Evolutionary conservation across 1,140 invertebrate genomes (phyloP).

Genomic region (Anoplolepis gracilipes): DNA sequence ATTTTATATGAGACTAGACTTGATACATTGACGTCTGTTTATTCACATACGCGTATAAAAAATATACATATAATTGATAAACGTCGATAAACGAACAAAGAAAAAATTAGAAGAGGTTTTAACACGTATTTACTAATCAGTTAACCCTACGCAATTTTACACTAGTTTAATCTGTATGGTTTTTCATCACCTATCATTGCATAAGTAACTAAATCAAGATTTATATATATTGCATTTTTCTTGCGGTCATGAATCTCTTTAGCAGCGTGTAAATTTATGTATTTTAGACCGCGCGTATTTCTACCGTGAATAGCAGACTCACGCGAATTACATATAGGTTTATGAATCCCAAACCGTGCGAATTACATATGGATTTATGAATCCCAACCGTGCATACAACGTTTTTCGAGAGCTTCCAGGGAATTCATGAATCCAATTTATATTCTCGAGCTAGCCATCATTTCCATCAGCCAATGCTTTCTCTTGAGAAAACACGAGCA

Average conservation of each 20-base stretch:
- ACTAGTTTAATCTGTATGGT: neutral
- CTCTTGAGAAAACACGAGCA: constrained; percentile 60
- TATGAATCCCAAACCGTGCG: constrained; percentile 16
- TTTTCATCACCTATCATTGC: neutral
- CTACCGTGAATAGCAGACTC: neutral
- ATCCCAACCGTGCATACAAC: constrained; percentile 19
- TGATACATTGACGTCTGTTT: neutral
- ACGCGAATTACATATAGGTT: constrained; percentile 19
- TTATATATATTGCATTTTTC: neutral
- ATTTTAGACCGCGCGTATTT: constrained; percentile 8
- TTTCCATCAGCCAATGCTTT: constrained; percentile 13
- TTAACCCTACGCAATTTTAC: neutral
- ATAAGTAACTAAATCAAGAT: constrained; percentile 6
- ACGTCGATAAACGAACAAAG: neutral
- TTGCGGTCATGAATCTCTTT: constrained; percentile 29
- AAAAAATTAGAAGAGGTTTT: neutral
- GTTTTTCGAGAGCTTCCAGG: constrained; percentile 19
- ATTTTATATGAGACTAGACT: neutral
- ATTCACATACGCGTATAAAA: neutral
- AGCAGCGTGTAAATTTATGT: constrained; percentile 16
- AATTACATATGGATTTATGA: constrained; percentile 54
- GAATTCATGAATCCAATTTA: constrained; percentile 57
- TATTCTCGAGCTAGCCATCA: constrained; percentile 18
- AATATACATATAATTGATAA: neutral
- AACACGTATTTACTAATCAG: neutral